A percentile compares a stretch with the other conserved stretches of the same genome.
Evolutionary conservation across 1,140 invertebrate species (phyloP).

Genomic region (Rhizoglyphus robini): DNA sequence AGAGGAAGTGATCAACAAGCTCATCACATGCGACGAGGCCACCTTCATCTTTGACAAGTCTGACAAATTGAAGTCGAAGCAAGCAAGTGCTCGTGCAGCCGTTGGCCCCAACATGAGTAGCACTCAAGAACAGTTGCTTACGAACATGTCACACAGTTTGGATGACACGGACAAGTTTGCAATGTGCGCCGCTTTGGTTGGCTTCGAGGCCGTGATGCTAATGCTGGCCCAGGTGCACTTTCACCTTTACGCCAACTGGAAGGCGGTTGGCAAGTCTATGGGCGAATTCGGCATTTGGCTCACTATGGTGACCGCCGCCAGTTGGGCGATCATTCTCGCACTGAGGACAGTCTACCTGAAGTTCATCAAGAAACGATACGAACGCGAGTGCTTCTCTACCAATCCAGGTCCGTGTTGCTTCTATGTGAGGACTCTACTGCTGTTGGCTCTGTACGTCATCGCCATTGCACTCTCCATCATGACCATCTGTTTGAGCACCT

Average conservation of each 20-base stretch:
- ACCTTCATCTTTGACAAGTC: not conserved
- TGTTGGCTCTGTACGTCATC: no score
- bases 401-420: no score
- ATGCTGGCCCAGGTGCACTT: not conserved
- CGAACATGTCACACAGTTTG: not conserved
- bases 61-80: not conserved
- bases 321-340: no score
- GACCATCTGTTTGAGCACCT: no score
- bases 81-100: not conserved
- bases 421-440: no score
- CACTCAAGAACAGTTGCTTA: not conserved
- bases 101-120: not conserved
- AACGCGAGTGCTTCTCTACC: no score
- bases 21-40: not conserved
- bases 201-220: not conserved
- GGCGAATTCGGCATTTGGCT: no score
- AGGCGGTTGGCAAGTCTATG: not conserved
- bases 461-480: no score
- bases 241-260: not conserved
- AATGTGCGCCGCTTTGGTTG: not conserved
- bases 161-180: not conserved
- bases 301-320: no score
- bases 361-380: no score
- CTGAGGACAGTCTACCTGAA: no score
- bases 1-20: not conserved